A percentile compares a stretch with the other conserved stretches of the same genome.
Conservation (phyloP, 2,888 invertebrate species). For the Dynastes maya region DNA sequence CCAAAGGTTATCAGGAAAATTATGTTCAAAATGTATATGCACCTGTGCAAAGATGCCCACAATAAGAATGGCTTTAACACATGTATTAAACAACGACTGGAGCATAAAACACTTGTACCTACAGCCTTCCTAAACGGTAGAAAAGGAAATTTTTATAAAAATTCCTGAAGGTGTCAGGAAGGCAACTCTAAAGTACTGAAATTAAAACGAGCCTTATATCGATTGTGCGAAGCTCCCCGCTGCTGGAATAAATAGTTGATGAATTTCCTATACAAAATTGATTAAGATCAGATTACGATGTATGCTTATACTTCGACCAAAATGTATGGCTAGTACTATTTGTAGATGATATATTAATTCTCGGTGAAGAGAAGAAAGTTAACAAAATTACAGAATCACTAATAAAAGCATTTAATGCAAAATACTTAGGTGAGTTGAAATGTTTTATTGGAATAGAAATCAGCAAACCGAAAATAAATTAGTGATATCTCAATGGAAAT, state of each 20-base stretch:
- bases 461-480: background rate
- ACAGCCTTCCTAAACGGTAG: slow-evolving; percentile 16
- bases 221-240: too few relatives aligned
- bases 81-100: slow-evolving; percentile 32
- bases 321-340: too few relatives aligned
- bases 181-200: background rate
- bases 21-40: slow-evolving; percentile 11
- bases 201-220: too few relatives aligned
- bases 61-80: slow-evolving; percentile 8
- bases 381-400: too few relatives aligned
- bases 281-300: too few relatives aligned
- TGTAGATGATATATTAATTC: too few relatives aligned
- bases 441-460: slow-evolving; percentile 13
- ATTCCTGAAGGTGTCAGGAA: slow-evolving; percentile 7
- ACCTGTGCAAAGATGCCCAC: too few relatives aligned
- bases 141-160: slow-evolving; percentile 13
- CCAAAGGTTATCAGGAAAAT: background rate
- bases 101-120: slow-evolving; percentile 17
- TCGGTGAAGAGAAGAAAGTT: too few relatives aligned
- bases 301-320: too few relatives aligned
- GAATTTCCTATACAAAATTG: too few relatives aligned
- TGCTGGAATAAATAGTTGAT: too few relatives aligned
- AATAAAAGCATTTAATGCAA: slow-evolving; percentile 13
- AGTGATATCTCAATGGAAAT: background rate
- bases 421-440: background rate